These are phyloP conservation scores for Lissocephala sabroskyi DNA, from an alignment of 2,888 invertebrate genomes.

Conservation along the genomic window DNA sequence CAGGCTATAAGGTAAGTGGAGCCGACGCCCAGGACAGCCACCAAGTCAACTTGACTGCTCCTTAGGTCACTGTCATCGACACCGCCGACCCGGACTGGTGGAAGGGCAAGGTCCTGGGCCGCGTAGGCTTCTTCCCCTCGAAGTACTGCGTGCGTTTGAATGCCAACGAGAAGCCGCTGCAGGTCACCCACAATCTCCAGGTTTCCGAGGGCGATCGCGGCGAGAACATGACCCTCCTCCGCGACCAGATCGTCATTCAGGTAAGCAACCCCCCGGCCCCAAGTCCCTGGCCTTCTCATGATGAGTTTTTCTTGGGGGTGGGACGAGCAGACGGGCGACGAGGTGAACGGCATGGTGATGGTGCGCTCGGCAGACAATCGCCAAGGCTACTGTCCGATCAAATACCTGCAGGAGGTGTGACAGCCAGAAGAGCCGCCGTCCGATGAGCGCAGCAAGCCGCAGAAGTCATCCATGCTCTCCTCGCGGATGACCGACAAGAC, in stretches of 20 bases:
- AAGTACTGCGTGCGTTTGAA: conserved; percentile 94
- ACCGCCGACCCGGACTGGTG: conserved; percentile 97
- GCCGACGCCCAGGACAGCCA: too few relatives aligned
- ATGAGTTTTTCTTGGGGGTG: background rate
- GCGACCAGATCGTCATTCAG: conserved; percentile 95
- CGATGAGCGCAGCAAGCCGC: conserved; percentile 65
- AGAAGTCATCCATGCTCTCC: conserved; percentile 65
- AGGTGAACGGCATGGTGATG: conserved; percentile 94
- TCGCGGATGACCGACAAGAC: conserved; percentile 68
- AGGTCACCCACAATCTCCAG: conserved; percentile 90
- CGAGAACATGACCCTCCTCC: conserved; percentile 82
- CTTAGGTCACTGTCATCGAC: conserved; percentile 92
- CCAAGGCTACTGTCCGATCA: conserved; percentile 93
- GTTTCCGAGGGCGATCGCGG: conserved; percentile 85
- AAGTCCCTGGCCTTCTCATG: background rate
- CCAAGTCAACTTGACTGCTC: background rate
- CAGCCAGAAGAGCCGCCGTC: conserved; percentile 75
- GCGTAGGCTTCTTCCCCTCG: conserved; percentile 94
- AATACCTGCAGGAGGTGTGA: conserved; percentile 96
- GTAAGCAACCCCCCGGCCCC: conserved; percentile 47
- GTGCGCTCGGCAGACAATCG: conserved; percentile 94
- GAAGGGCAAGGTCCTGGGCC: conserved; percentile 95
- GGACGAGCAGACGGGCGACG: conserved; percentile 83
- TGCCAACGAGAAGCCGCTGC: conserved; percentile 91
- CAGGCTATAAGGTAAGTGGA: conserved; percentile 82